Evolutionary conservation across 2,888 invertebrate genomes (phyloP), one percentile per base, ranked within the genome.

Genomic region (Celastrina argiolus): DNA sequence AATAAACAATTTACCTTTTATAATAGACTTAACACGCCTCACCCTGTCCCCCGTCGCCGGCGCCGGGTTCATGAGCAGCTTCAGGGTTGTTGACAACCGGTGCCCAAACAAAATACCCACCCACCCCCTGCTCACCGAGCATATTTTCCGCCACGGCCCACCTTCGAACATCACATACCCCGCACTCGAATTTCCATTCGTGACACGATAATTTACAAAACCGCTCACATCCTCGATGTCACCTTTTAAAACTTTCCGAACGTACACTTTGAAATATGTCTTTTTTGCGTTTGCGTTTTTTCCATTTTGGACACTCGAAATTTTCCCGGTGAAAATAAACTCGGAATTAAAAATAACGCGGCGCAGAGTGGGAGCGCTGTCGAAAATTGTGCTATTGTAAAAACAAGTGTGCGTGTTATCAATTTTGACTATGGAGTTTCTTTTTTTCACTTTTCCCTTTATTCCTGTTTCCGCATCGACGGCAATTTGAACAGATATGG

Each of bases 301-400:
- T 67, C 81, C 78, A 73, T 79, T 83, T 70, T 80, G 80, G 68
- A 85, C 83, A 74, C 82, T 82, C 59, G 88, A 86, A 75, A 92
- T 88, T 87, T 92, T 92, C 65, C 91, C 92, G 28, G 91, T 91
- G 74, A 92, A 91, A 81, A 92, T 88, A 74, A 85, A 90, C 76
- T 87, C 85, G 31, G 92, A 89, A 67, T 82, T 77, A 68, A 78
- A 75, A 74, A 89, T 87, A 74, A 88, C 79, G 72, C 81, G 82
- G 75, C 78, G 81, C 73, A 90, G 78, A 70, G 84, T 81, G 72
- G 83, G 83, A 80, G 85, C 84, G 81, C 87, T 85, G 81, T 83
- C 84, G 79, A 88, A 86, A 77, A 87, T 78, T 71, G 87, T 81
- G 78, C 80, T 82, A 75, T 87, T 86, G 72, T 82, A 78, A 76